Conservation (phyloP, 1,140 invertebrate species). For the Drosophila equinoxialis region DNA sequence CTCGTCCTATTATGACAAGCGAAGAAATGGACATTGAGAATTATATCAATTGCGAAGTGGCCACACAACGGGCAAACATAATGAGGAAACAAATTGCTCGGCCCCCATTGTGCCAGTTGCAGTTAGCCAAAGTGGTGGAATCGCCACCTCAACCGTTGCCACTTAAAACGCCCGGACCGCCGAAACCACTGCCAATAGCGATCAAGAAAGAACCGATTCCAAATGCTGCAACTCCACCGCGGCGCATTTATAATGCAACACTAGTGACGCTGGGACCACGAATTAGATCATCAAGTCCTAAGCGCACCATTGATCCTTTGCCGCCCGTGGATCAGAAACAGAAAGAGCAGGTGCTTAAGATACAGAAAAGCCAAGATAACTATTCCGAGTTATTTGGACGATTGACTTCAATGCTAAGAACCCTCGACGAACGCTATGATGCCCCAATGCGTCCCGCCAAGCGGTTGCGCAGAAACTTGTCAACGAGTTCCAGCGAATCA, state of each 20-base stretch:
- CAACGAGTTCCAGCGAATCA: slow-evolving; percentile 49
- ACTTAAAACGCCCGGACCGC: neutral
- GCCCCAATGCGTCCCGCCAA: slow-evolving; percentile 36
- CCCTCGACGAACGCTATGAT: slow-evolving; percentile 56
- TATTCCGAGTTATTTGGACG: slow-evolving; percentile 43
- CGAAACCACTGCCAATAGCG: neutral
- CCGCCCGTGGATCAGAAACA: slow-evolving; percentile 35
- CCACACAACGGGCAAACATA: slow-evolving; percentile 23
- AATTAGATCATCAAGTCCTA: slow-evolving; percentile 3
- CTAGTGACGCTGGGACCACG: slow-evolving; percentile 42
- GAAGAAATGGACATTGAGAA: slow-evolving; percentile 57
- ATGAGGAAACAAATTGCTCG: slow-evolving; percentile 22
- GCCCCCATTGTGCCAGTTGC: slow-evolving; percentile 37
- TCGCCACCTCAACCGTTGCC: neutral
- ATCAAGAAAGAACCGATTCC: neutral
- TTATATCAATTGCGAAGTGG: slow-evolving; percentile 58
- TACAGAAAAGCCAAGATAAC: slow-evolving; percentile 51
- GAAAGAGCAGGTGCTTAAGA: slow-evolving; percentile 49
- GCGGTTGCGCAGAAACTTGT: slow-evolving; percentile 31
- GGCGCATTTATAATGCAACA: slow-evolving; percentile 39
- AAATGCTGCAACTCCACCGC: neutral
- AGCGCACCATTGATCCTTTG: slow-evolving; percentile 24
- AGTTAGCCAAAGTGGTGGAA: slow-evolving; percentile 2
- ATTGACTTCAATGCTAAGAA: slow-evolving; percentile 45
- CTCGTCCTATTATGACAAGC: slow-evolving; percentile 28